These are phyloP conservation scores for Heliangelus exortis DNA, from an alignment of 2,797 vertebrate species.

Conservation along the genomic window DNA sequence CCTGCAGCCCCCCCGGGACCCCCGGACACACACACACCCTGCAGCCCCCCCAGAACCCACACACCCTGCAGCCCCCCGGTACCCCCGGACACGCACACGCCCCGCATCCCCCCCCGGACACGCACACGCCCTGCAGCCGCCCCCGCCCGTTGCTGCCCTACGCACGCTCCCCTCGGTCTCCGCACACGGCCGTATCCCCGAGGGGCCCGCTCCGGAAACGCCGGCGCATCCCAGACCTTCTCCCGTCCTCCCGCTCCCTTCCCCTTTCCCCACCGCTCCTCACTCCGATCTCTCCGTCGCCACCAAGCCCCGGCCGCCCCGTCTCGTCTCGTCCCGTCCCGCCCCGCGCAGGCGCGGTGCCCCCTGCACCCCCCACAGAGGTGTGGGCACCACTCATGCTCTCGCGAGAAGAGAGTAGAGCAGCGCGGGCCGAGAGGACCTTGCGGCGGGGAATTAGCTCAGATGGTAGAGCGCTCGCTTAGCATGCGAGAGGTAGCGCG, in stretches of 20 bases:
- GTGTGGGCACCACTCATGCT: no score
- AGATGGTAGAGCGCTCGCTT: conserved; percentile 72
- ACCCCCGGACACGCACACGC: no score
- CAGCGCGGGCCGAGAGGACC: no score
- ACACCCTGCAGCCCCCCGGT: no score
- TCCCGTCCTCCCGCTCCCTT: neutral
- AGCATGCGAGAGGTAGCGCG: conserved; percentile 73
- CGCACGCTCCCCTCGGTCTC: neutral
- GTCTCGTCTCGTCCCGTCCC: no score
- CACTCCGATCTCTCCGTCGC: neutral
- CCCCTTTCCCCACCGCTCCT: neutral
- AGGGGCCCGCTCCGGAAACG: neutral
- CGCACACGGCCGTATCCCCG: neutral
- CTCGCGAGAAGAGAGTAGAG: no score
- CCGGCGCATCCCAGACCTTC: neutral
- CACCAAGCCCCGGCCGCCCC: neutral
- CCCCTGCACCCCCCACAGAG: rapidly evolving
- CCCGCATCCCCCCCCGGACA: no score
- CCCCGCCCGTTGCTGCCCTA: neutral
- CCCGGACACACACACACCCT: no score
- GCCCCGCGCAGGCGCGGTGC: neutral
- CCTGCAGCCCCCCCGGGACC: neutral
- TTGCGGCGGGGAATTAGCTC: conserved; percentile 43
- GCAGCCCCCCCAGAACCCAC: no score
- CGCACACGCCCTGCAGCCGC: neutral